These are phyloP conservation scores for Phytoseiulus persimilis DNA, from an alignment of 2,888 invertebrate species.

Conservation along the genomic window DNA sequence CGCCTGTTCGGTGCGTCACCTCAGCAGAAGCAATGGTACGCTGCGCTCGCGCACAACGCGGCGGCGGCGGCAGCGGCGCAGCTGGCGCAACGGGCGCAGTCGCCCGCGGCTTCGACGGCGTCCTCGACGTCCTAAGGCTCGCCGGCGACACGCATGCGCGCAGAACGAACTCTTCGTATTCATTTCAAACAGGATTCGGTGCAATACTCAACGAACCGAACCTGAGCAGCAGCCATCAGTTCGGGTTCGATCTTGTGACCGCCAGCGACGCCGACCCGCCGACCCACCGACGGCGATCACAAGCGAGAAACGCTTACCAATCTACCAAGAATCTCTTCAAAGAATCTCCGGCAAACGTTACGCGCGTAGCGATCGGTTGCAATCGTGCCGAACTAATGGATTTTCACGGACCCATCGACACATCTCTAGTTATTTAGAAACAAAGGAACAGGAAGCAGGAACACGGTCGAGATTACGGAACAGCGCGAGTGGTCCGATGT, in stretches of 20 bases:
- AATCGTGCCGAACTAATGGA: not conserved
- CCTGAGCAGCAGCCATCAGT: not conserved
- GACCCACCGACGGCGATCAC: not conserved
- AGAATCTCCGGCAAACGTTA: not conserved
- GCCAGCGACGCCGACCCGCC: not conserved
- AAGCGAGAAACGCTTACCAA: not conserved
- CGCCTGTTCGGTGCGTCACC: slow-evolving; percentile 27
- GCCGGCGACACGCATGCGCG: not conserved
- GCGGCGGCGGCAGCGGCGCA: slow-evolving; percentile 40
- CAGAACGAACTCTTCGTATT: slow-evolving; percentile 11
- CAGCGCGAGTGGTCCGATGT: not conserved
- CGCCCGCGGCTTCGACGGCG: slow-evolving; percentile 42
- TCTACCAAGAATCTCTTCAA: not conserved
- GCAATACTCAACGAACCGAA: not conserved
- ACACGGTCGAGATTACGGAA: not conserved
- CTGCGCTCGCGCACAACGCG: slow-evolving; percentile 28
- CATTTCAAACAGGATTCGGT: not conserved
- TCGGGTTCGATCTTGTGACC: not conserved
- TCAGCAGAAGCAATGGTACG: slow-evolving; percentile 37
- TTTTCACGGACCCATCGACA: not conserved
- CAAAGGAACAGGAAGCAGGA: not conserved
- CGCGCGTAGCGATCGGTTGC: slow-evolving; percentile 5
- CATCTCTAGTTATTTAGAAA: not conserved
- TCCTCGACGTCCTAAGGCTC: slow-evolving; percentile 41
- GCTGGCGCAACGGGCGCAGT: slow-evolving; percentile 26